Conservation (phyloP, 2,797 vertebrate genomes). For the Pogoniulus pusillus region DNA sequence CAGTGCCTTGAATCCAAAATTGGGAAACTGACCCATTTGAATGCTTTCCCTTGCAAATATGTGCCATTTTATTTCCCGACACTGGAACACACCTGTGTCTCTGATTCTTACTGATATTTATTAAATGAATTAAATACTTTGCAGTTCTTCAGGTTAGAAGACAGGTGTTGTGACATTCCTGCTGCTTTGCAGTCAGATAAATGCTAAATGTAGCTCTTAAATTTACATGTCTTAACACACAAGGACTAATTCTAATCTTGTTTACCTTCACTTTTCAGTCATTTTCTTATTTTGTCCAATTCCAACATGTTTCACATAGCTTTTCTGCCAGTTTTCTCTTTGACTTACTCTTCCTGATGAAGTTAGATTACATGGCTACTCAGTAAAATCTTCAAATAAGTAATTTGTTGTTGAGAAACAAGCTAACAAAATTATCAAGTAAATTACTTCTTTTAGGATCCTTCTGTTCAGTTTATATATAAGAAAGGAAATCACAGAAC, state of each 20-base stretch:
- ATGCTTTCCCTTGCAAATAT: constrained; percentile 13
- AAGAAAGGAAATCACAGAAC: too few relatives aligned
- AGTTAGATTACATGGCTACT: not conserved
- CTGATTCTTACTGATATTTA: not conserved
- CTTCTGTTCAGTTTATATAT: not conserved
- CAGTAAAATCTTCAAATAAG: not conserved
- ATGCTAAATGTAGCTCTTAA: not conserved
- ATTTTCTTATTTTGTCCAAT: not conserved
- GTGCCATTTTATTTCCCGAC: not conserved
- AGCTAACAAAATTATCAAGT: not conserved
- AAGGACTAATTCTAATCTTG: not conserved
- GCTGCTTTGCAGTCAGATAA: not conserved
- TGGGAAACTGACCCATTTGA: not conserved
- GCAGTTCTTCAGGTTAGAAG: constrained; percentile 11
- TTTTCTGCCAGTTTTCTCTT: not conserved
- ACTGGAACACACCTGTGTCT: not conserved
- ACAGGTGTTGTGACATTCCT: constrained; percentile 48
- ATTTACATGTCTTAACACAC: not conserved
- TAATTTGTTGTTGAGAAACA: not conserved
- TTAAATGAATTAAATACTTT: not conserved
- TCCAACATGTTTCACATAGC: not conserved
- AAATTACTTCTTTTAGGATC: not conserved
- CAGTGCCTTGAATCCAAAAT: constrained; percentile 13
- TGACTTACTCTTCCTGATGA: not conserved
- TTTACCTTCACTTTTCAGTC: not conserved